These are phyloP conservation scores for Cyphomyrus discorhynchus DNA, from an alignment of 2,113 vertebrate species.

Conservation along the genomic window DNA sequence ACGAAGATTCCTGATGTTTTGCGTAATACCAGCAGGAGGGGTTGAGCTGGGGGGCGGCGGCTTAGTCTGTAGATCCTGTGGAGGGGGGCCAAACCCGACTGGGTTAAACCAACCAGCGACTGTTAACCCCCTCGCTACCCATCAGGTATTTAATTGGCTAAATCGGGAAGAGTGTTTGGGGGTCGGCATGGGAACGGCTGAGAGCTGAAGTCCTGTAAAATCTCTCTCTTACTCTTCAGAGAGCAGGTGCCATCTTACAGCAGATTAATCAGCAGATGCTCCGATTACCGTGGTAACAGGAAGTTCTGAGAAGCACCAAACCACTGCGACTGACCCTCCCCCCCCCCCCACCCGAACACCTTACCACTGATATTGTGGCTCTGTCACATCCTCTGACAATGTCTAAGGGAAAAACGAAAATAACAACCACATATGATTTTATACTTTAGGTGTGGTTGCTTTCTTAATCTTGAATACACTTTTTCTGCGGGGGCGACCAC, in stretches of 20 bases:
- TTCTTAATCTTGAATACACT: neutral
- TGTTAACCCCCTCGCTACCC: neutral
- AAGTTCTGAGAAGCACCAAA: neutral
- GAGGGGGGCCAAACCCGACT: neutral
- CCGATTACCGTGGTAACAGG: neutral
- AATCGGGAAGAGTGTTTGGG: neutral
- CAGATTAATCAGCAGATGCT: neutral
- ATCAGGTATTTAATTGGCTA: neutral
- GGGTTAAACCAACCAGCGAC: neutral
- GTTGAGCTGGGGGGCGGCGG: neutral
- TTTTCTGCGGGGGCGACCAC: neutral
- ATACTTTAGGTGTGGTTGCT: neutral
- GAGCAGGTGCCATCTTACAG: neutral
- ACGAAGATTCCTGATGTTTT: neutral
- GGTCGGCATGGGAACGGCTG: neutral
- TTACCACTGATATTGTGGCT: too few species aligned
- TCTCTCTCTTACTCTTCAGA: neutral
- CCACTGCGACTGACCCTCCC: neutral
- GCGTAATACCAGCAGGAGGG: neutral
- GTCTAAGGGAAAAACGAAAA: neutral
- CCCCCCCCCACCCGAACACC: neutral
- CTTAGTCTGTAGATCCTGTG: neutral
- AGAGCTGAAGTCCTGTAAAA: neutral
- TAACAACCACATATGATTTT: neutral
- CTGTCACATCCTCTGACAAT: neutral